A percentile compares a stretch with the other conserved stretches of the same genome.
Conservation (phyloP, 2,888 invertebrate species). For the Drosophila neonasuta region DNA sequence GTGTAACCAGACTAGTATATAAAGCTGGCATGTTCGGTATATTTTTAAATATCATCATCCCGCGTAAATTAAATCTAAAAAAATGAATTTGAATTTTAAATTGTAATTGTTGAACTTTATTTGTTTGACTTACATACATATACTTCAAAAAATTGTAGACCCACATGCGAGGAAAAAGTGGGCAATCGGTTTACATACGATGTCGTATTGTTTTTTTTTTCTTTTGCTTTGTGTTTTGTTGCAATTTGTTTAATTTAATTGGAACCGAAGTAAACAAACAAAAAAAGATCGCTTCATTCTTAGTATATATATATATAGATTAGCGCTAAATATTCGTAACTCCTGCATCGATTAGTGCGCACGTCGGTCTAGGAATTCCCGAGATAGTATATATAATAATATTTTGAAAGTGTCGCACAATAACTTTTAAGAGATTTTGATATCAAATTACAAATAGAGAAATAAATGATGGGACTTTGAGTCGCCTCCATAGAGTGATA, state of each 20-base stretch:
- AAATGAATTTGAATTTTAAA: constrained; percentile 18
- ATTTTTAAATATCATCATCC: too few species aligned
- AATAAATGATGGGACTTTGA: constrained; percentile 70
- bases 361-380: constrained; percentile 59
- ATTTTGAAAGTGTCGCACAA: constrained; percentile 66
- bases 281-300: constrained; percentile 46
- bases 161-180: constrained; percentile 69
- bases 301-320: constrained; percentile 40
- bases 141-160: constrained; percentile 71
- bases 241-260: constrained; percentile 39
- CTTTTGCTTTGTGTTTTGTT: constrained; percentile 1
- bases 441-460: constrained; percentile 43
- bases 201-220: constrained; percentile 10
- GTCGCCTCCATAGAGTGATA: constrained; percentile 54
- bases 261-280: constrained; percentile 50
- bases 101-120: constrained; percentile 76
- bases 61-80: neutral
- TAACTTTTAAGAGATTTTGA: constrained; percentile 71
- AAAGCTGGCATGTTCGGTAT: too few species aligned
- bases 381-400: constrained; percentile 34
- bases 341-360: constrained; percentile 19
- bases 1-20: too few species aligned
- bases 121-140: constrained; percentile 70
- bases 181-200: constrained; percentile 61
- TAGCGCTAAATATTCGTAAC: constrained; percentile 62